Percentiles rank a stretch among this genome's conserved stretches.
phyloP scores from a whole-genome alignment of 1,140 invertebrate species.

The Bicyclus anynana region DNA sequence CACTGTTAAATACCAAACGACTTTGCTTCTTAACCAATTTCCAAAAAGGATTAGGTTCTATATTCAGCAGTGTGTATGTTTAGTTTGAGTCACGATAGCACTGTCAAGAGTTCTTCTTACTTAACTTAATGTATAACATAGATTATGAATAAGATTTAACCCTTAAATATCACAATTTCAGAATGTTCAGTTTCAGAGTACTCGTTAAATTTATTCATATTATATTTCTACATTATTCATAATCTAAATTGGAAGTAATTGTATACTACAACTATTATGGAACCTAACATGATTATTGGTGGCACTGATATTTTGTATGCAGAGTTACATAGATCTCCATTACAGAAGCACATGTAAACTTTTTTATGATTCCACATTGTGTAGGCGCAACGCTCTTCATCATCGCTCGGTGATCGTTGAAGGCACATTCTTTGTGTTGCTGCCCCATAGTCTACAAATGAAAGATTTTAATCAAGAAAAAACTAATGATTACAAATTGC shows the following conservation, averaged over 20 bases:
- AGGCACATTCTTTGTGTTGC: constrained; percentile 93
- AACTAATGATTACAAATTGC: no score
- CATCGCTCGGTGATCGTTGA: constrained; percentile 90
- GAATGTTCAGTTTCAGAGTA: background rate
- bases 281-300: constrained; percentile 20
- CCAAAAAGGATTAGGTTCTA: no score
- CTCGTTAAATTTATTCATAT: background rate
- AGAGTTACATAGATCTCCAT: constrained; percentile 92
- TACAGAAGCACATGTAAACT: constrained; percentile 94
- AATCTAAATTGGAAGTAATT: constrained; percentile 14
- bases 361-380: constrained; percentile 87
- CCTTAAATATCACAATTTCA: constrained; percentile 6
- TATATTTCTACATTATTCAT: background rate
- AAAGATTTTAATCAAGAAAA: constrained; percentile 12
- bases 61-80: no score
- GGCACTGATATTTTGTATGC: constrained; percentile 24
- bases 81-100: no score
- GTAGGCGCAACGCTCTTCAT: constrained; percentile 91
- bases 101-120: no score
- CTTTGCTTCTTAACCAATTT: no score
- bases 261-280: constrained; percentile 31
- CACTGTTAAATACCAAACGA: no score
- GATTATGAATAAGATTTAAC: no score
- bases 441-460: constrained; percentile 86
- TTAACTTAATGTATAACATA: no score